These are phyloP conservation scores for Silurus meridionalis DNA, from an alignment of 2,113 vertebrate genomes.

Conservation along the genomic window DNA sequence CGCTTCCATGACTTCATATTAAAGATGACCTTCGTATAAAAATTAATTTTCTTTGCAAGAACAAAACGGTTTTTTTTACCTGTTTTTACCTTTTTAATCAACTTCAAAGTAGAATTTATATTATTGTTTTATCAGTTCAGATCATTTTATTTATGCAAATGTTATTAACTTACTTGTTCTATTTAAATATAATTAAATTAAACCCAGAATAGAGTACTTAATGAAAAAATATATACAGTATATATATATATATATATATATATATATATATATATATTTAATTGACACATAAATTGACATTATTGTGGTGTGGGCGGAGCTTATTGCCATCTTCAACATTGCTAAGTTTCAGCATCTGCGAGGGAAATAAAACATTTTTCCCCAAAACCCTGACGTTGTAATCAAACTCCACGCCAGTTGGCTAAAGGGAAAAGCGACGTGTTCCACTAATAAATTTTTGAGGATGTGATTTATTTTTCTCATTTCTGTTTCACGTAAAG, in stretches of 20 bases:
- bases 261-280: not conserved
- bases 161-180: not conserved
- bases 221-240: too few species aligned
- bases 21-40: not conserved
- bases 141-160: not conserved
- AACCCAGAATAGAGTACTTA: not conserved
- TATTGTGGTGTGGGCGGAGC: not conserved
- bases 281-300: not conserved
- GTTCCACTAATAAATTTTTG: not conserved
- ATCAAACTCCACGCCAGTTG: not conserved
- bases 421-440: not conserved
- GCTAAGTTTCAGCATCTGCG: not conserved
- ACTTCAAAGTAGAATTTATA: not conserved
- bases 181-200: not conserved
- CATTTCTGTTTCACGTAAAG: not conserved
- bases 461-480: not conserved
- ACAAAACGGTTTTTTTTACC: not conserved
- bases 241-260: not conserved
- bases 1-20: not conserved
- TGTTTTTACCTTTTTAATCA: not conserved
- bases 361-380: not conserved
- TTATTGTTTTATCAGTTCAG: not conserved
- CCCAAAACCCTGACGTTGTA: not conserved
- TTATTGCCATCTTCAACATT: not conserved
- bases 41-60: not conserved